phyloP scores from a whole-genome alignment of 2,113 vertebrate genomes.

The Cyanoramphus novaezelandiae region DNA sequence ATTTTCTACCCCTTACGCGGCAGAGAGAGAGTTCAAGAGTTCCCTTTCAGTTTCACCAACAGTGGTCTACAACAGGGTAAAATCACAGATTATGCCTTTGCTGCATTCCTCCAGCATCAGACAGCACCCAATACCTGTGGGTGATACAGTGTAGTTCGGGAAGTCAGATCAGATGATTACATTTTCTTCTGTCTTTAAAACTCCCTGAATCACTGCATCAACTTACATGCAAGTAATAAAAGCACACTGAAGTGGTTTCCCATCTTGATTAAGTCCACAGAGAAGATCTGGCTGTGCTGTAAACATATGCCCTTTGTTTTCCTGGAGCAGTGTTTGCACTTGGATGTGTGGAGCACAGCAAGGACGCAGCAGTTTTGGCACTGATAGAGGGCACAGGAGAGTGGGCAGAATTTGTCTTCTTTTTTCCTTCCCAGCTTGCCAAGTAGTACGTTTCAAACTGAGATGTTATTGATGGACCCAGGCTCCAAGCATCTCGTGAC shows the following conservation, averaged over 20 bases:
- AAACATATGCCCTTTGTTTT: not conserved
- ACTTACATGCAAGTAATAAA: rapidly evolving
- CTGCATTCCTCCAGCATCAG: not conserved
- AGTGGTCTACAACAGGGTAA: not conserved
- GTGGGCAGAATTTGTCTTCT: not conserved
- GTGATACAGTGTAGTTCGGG: not conserved
- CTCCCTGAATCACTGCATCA: not conserved
- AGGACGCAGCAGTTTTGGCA: not conserved
- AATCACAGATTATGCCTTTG: not conserved
- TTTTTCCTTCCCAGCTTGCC: not conserved
- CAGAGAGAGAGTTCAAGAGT: not conserved
- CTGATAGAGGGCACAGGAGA: not conserved
- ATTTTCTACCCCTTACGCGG: not conserved
- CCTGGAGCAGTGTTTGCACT: not conserved
- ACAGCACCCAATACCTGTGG: not conserved
- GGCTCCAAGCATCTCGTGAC: not conserved
- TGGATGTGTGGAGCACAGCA: not conserved
- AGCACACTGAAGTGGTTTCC: not conserved
- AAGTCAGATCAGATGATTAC: not conserved
- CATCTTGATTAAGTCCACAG: not conserved
- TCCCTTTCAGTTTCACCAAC: not conserved
- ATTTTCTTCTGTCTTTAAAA: not conserved
- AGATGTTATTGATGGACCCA: not conserved
- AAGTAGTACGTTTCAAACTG: not conserved
- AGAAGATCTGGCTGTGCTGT: not conserved